Conservation (phyloP, 2,113 vertebrate genomes). For the Pangasianodon gigas region DNA sequence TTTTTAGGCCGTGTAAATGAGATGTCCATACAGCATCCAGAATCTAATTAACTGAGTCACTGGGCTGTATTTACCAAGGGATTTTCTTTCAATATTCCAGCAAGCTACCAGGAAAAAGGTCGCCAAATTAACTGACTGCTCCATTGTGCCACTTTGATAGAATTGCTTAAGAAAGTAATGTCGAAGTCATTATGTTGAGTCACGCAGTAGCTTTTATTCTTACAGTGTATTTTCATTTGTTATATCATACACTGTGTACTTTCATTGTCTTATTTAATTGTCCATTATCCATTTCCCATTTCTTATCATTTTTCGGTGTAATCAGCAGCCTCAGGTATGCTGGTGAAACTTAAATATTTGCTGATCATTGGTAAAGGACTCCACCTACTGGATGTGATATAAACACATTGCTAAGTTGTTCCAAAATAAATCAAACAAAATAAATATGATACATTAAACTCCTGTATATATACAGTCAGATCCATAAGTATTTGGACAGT, state of each 20-base stretch:
- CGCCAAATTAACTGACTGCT: background rate
- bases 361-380: background rate
- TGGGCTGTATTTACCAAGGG: background rate
- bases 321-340: background rate
- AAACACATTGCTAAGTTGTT: background rate
- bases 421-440: background rate
- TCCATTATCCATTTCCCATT: too few species aligned
- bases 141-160: background rate
- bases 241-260: background rate
- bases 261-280: background rate
- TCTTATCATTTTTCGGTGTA: background rate
- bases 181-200: background rate
- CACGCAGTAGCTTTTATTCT: background rate
- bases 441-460: background rate
- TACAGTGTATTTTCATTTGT: background rate
- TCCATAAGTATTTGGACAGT: too few species aligned
- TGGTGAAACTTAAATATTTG: background rate
- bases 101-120: background rate
- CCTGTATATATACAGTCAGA: background rate
- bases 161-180: background rate
- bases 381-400: conserved; percentile 26
- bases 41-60: background rate
- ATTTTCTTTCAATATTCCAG: background rate
- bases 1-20: background rate
- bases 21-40: background rate